A percentile compares a stretch with the other conserved stretches of the same genome.
These are phyloP conservation scores for Julus scanicus DNA, from an alignment of 2,888 invertebrate genomes.

Conservation along the genomic window DNA sequence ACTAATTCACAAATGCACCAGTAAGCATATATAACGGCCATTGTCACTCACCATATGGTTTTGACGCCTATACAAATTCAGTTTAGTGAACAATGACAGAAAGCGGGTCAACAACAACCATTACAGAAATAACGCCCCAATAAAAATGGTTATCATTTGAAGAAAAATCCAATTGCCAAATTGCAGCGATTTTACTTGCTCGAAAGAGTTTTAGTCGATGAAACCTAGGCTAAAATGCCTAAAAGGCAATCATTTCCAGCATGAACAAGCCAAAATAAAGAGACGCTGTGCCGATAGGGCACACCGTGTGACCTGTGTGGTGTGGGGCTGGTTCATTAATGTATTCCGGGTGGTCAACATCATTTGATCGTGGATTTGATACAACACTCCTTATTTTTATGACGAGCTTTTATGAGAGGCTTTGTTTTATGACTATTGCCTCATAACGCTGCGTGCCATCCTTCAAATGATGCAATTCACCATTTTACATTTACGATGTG, in stretches of 20 bases:
- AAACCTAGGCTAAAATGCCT: background rate
- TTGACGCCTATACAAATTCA: conserved; percentile 7
- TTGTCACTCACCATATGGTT: background rate
- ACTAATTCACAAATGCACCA: background rate
- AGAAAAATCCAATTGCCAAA: background rate
- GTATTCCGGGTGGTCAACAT: conserved; percentile 24
- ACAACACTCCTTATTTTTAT: conserved; percentile 38
- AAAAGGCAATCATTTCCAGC: background rate
- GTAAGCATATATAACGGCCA: background rate
- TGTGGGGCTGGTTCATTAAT: background rate
- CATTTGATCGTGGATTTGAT: conserved; percentile 14
- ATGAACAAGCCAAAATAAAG: background rate
- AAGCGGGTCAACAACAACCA: background rate
- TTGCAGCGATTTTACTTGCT: background rate
- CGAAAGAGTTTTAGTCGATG: background rate
- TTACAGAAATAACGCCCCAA: background rate
- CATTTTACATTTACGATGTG: background rate
- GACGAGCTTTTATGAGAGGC: conserved; percentile 11
- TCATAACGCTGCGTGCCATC: conserved; percentile 39
- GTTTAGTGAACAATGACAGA: background rate
- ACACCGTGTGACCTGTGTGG: background rate
- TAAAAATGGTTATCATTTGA: background rate
- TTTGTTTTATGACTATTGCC: conserved; percentile 36
- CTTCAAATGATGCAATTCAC: background rate
- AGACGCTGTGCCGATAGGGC: background rate